Evolutionary conservation across 2,888 invertebrate species (phyloP).

Genomic region (Drosophila antonietae): DNA sequence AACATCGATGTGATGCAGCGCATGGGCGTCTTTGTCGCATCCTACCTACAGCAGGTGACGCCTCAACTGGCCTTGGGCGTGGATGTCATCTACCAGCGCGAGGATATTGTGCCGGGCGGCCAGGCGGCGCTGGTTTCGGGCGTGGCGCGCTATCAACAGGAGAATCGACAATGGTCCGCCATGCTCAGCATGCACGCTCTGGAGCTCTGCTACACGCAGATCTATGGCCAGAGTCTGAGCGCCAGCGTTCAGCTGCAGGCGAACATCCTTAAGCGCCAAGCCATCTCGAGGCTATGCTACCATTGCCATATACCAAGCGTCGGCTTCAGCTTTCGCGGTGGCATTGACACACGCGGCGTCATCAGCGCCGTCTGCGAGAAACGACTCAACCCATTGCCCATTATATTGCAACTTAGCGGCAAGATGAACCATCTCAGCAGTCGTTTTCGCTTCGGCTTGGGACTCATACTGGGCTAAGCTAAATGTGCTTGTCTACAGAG

Average conservation of each 20-base stretch:
- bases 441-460: constrained; percentile 44
- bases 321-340: constrained; percentile 43
- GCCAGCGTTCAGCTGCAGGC: constrained; percentile 48
- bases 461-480: constrained; percentile 34
- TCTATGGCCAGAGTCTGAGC: constrained; percentile 37
- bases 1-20: constrained; percentile 24
- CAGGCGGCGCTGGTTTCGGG: constrained; percentile 33
- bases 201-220: constrained; percentile 47
- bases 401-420: constrained; percentile 38
- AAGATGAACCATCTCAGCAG: constrained; percentile 37
- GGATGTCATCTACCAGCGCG: constrained; percentile 42
- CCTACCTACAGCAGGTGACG: constrained; percentile 41
- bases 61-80: constrained; percentile 37
- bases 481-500: background rate
- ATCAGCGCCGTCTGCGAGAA: constrained; percentile 47
- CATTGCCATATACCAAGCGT: constrained; percentile 37
- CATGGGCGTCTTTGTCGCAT: constrained; percentile 37
- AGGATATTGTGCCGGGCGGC: constrained; percentile 34
- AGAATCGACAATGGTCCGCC: constrained; percentile 31
- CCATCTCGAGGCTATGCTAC: constrained; percentile 35
- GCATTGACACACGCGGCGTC: constrained; percentile 44
- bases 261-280: constrained; percentile 36
- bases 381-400: constrained; percentile 36
- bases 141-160: constrained; percentile 39
- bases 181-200: constrained; percentile 41